Evolutionary conservation across 2,797 vertebrate genomes (phyloP).

Genomic region (Acrossocheilus wenchowensis): DNA sequence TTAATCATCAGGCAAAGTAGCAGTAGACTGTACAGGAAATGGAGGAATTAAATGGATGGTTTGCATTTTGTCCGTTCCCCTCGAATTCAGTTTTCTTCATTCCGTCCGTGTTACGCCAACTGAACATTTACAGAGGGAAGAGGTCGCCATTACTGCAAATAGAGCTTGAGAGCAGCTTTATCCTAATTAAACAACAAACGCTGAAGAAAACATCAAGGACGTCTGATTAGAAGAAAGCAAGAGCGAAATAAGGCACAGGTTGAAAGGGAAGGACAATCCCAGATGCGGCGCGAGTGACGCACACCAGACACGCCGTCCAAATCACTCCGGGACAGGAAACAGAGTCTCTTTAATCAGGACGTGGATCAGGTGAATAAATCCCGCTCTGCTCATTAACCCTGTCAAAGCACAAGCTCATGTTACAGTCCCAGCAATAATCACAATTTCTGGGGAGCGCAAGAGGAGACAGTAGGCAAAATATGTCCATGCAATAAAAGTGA

Average conservation of each 20-base stretch:
- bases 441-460: neutral
- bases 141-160: constrained; percentile 68
- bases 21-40: constrained; percentile 67
- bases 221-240: constrained; percentile 48
- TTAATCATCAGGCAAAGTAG: constrained; percentile 66
- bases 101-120: neutral
- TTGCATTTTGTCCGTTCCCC: constrained; percentile 61
- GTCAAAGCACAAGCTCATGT: constrained; percentile 20
- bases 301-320: neutral
- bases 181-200: constrained; percentile 32
- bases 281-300: constrained; percentile 47
- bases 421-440: constrained; percentile 34
- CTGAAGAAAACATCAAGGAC: constrained; percentile 19
- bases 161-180: constrained; percentile 50
- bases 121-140: constrained; percentile 45
- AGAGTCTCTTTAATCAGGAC: constrained; percentile 44
- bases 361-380: constrained; percentile 37
- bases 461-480: neutral
- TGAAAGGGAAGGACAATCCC: constrained; percentile 56
- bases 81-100: constrained; percentile 35
- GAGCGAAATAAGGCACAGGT: constrained; percentile 63
- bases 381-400: constrained; percentile 5
- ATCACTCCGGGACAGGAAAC: constrained; percentile 26
- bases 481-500: neutral
- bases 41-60: constrained; percentile 71